phyloP scores from a whole-genome alignment of 2,888 invertebrate genomes.

The Eulithis prunata region DNA sequence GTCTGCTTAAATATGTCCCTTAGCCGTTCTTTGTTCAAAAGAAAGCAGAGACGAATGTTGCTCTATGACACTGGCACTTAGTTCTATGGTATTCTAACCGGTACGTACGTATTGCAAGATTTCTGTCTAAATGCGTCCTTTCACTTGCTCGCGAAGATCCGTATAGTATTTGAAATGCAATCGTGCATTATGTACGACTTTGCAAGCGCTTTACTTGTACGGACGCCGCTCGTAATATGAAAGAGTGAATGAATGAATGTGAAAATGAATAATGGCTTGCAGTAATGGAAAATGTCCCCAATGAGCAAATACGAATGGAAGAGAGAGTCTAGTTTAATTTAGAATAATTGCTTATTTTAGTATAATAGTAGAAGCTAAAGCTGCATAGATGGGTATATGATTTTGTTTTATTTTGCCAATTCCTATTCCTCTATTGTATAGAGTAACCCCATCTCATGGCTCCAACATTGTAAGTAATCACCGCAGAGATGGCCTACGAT shows the following conservation, averaged over 20 bases:
- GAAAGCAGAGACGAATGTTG: not conserved
- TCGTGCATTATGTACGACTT: slow-evolving; percentile 66
- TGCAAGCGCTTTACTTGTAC: slow-evolving; percentile 51
- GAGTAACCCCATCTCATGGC: too few species aligned
- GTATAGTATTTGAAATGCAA: slow-evolving; percentile 67
- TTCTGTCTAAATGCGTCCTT: slow-evolving; percentile 11
- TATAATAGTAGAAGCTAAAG: too few species aligned
- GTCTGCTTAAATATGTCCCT: too few species aligned
- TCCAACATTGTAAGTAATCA: too few species aligned
- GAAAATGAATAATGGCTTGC: slow-evolving; percentile 31
- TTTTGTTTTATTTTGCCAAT: too few species aligned
- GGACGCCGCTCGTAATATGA: slow-evolving; percentile 24
- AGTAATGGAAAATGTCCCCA: slow-evolving; percentile 13
- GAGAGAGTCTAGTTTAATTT: not conserved
- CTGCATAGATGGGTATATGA: too few species aligned
- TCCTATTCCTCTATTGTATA: too few species aligned
- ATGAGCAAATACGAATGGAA: slow-evolving; percentile 3
- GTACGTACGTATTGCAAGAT: not conserved
- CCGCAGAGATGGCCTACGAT: too few species aligned
- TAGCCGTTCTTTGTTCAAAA: too few species aligned
- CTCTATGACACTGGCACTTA: too few species aligned
- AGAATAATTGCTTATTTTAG: not conserved
- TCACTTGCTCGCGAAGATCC: slow-evolving; percentile 53
- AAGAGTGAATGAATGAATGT: slow-evolving; percentile 28
- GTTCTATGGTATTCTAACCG: too few species aligned